Evolutionary conservation across 2,888 invertebrate species (phyloP).

Genomic region (Drosophila maculinotata): DNA sequence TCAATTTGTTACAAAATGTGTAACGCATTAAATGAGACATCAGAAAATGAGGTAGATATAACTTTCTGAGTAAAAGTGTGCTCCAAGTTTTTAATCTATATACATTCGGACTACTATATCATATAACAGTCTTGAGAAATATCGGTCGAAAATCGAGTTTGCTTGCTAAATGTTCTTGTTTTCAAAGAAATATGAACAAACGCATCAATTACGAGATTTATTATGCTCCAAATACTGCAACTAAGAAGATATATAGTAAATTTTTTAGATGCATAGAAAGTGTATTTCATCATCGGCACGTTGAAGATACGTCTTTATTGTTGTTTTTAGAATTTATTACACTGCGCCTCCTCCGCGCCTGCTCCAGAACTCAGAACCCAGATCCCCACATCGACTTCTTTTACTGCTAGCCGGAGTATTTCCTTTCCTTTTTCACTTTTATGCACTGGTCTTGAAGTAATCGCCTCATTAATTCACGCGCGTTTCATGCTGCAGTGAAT

Average conservation of each 20-base stretch:
- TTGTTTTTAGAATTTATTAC: conserved; percentile 68
- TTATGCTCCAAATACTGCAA: too few species aligned
- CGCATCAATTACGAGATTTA: too few species aligned
- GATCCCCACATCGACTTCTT: conserved; percentile 27
- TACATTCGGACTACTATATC: too few species aligned
- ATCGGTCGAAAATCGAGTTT: too few species aligned
- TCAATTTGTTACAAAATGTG: background rate
- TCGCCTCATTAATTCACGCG: conserved; percentile 82
- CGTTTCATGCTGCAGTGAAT: conserved; percentile 78
- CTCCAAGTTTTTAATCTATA: too few species aligned
- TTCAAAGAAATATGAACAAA: too few species aligned
- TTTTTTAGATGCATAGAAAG: background rate
- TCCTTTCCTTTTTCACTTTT: conserved; percentile 36
- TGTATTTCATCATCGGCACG: background rate
- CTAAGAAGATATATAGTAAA: too few species aligned
- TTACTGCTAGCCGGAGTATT: conserved; percentile 14
- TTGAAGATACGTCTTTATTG: background rate
- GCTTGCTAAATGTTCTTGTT: too few species aligned
- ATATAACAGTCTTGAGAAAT: too few species aligned
- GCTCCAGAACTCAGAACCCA: conserved; percentile 2
- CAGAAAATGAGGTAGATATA: too few species aligned
- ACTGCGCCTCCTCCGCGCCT: conserved; percentile 23
- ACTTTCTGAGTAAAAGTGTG: too few species aligned
- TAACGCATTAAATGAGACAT: background rate
- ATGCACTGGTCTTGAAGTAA: conserved; percentile 66